Evolutionary conservation across 2,888 invertebrate genomes (phyloP).

Genomic region (Drosophila pseudotalamancana): DNA sequence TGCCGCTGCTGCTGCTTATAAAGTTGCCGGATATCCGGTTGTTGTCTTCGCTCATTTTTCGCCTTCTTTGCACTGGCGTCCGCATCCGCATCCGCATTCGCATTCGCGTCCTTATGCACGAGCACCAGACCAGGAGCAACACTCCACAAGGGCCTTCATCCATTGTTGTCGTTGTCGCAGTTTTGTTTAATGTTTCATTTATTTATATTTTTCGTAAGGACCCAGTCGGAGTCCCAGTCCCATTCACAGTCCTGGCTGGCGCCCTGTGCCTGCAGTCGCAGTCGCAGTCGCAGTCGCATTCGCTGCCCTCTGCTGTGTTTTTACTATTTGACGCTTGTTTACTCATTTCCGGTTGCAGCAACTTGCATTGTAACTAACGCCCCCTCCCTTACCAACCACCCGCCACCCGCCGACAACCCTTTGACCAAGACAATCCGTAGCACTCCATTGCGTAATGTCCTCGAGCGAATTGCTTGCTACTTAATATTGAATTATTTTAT

Average conservation of each 20-base stretch:
- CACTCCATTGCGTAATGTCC: slow-evolving; percentile 15
- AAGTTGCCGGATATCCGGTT: slow-evolving; percentile 81
- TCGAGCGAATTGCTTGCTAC: slow-evolving; percentile 1
- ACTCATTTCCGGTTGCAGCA: slow-evolving; percentile 77
- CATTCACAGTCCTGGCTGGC: slow-evolving; percentile 32
- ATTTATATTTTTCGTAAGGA: slow-evolving; percentile 66
- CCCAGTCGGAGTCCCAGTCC: slow-evolving; percentile 31
- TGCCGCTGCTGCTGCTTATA: slow-evolving; percentile 79
- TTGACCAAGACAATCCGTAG: background rate
- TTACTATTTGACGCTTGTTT: slow-evolving; percentile 80
- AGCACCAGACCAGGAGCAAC: slow-evolving; percentile 20
- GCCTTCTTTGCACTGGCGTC: slow-evolving; percentile 52
- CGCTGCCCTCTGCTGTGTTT: slow-evolving; percentile 53
- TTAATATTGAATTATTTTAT: slow-evolving; percentile 31
- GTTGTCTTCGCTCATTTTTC: slow-evolving; percentile 81
- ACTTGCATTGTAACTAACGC: slow-evolving; percentile 34
- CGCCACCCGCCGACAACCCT: too few species aligned
- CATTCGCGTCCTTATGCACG: slow-evolving; percentile 46
- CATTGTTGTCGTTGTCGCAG: slow-evolving; percentile 43
- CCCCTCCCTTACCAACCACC: slow-evolving; percentile 3
- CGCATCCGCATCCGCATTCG: slow-evolving; percentile 11
- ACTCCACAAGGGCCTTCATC: slow-evolving; percentile 23
- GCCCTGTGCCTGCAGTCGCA: slow-evolving; percentile 40
- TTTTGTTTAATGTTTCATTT: slow-evolving; percentile 77
- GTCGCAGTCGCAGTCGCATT: background rate